These are phyloP conservation scores for Metacarcinus magister DNA, from an alignment of 2,888 invertebrate species.

Conservation along the genomic window DNA sequence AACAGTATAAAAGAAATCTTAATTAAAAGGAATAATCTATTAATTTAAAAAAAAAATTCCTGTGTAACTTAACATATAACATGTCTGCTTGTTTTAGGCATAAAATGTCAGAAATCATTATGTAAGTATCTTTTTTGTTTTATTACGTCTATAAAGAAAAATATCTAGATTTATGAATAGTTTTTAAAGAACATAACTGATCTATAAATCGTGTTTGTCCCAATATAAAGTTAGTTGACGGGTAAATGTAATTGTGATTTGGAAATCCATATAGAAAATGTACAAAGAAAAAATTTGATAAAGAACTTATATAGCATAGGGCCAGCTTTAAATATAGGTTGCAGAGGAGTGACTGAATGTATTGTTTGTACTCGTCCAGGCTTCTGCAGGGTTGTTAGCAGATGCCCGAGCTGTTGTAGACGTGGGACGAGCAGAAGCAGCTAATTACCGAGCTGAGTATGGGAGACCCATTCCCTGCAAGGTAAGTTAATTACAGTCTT, in stretches of 20 bases:
- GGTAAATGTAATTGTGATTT: not conserved
- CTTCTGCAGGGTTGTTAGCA: conserved; percentile 82
- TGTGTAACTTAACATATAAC: too few relatives aligned
- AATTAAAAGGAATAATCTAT: not conserved
- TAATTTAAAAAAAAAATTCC: too few relatives aligned
- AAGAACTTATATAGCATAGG: not conserved
- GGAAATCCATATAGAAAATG: not conserved
- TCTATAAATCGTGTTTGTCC: too few relatives aligned
- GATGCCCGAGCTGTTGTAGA: conserved; percentile 96
- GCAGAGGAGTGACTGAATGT: not conserved
- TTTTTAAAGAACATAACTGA: too few relatives aligned
- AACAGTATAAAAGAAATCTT: too few relatives aligned
- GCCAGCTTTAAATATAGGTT: not conserved
- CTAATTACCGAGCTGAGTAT: conserved; percentile 93
- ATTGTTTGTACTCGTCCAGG: conserved; percentile 70
- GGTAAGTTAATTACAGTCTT: conserved; percentile 55
- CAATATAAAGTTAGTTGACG: not conserved
- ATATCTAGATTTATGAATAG: too few relatives aligned
- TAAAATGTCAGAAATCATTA: too few relatives aligned
- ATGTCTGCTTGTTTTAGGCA: too few relatives aligned
- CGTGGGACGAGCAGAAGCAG: conserved; percentile 96
- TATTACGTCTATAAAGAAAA: too few relatives aligned
- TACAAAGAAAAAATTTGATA: not conserved
- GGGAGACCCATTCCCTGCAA: conserved; percentile 81
- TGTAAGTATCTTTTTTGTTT: too few relatives aligned